phyloP scores from a whole-genome alignment of 2,113 vertebrate species.

The Rallus limicola region DNA sequence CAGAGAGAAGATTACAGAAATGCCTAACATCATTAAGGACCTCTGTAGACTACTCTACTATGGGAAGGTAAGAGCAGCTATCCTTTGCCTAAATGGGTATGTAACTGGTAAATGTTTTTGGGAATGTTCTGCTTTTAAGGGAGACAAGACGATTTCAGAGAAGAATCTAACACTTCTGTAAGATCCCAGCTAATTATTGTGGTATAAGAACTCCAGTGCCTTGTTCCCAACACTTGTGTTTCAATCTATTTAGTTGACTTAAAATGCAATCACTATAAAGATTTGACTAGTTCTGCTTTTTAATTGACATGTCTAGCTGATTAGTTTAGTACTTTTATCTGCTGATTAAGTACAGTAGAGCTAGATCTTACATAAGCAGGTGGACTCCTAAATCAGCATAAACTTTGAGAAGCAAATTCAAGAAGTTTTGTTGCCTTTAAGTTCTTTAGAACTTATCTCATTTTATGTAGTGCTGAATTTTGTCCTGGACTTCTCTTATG shows the following conservation, averaged over 20 bases:
- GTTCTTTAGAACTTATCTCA: background rate
- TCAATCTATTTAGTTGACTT: background rate
- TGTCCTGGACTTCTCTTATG: background rate
- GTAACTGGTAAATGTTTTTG: background rate
- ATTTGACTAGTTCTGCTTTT: background rate
- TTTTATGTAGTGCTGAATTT: background rate
- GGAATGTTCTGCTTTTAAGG: background rate
- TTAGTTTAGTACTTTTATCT: no score
- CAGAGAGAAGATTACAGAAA: conserved; percentile 96
- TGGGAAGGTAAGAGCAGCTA: conserved; percentile 83
- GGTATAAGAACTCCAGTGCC: background rate
- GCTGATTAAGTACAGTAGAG: background rate
- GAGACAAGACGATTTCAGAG: background rate
- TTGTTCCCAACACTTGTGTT: background rate
- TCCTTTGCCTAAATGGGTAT: background rate
- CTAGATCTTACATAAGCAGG: background rate
- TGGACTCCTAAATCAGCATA: background rate
- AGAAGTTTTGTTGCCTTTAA: background rate
- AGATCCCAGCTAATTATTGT: background rate
- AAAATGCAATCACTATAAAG: background rate
- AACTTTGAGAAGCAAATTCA: background rate
- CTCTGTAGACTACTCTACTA: conserved; percentile 93
- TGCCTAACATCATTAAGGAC: conserved; percentile 93
- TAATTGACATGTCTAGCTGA: background rate
- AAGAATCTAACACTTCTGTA: background rate